Evolutionary conservation across 2,797 vertebrate species (phyloP).

Genomic region (Anguilla anguilla): DNA sequence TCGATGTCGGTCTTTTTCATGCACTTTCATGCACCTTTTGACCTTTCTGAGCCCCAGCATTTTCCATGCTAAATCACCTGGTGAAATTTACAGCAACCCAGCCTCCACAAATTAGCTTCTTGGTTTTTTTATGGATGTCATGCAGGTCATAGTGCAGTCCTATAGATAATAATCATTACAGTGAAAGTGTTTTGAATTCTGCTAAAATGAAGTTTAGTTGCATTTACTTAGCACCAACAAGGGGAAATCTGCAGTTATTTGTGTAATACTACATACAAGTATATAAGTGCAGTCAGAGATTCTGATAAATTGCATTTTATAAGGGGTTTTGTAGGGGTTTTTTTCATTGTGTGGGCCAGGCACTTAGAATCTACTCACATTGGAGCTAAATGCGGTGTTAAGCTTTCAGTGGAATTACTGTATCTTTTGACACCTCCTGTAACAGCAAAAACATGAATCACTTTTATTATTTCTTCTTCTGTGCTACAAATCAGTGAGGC

Average conservation of each 20-base stretch:
- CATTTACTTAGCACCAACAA: not conserved
- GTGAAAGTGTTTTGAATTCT: not conserved
- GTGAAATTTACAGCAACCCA: not conserved
- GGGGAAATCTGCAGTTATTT: not conserved
- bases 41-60: not conserved
- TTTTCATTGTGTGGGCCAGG: slow-evolving; percentile 35
- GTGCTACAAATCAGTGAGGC: slow-evolving; percentile 50
- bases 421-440: slow-evolving; percentile 25
- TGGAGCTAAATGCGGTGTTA: slow-evolving; percentile 61
- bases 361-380: slow-evolving; percentile 55
- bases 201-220: no score
- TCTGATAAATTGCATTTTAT: not conserved
- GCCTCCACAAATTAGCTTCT: not conserved
- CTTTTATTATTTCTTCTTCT: slow-evolving; percentile 65
- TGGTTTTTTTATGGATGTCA: not conserved
- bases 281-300: not conserved
- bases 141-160: not conserved
- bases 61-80: not conserved
- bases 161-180: not conserved
- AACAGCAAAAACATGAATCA: slow-evolving; percentile 66
- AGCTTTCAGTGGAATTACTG: slow-evolving; percentile 52
- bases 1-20: not conserved
- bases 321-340: slow-evolving; percentile 4
- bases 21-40: not conserved
- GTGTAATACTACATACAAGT: not conserved